These are phyloP conservation scores for Chanos chanos DNA, from an alignment of 2,797 vertebrate species.

Conservation along the genomic window DNA sequence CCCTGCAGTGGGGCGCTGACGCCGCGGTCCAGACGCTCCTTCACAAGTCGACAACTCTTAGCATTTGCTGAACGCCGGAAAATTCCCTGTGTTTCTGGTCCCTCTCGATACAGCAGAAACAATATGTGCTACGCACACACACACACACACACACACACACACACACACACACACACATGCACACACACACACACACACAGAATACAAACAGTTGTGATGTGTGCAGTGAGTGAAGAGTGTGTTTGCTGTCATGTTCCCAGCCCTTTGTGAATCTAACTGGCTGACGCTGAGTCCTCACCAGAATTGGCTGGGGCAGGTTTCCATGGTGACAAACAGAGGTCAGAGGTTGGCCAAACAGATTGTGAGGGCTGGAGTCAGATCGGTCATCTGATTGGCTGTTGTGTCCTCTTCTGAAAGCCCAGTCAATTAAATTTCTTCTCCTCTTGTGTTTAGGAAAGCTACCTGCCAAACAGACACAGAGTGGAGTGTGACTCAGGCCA, in stretches of 20 bases:
- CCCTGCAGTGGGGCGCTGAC: constrained; percentile 63
- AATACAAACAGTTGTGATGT: too few relatives aligned
- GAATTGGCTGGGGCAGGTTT: constrained; percentile 72
- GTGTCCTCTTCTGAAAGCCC: constrained; percentile 69
- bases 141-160: constrained; percentile 1
- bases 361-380: constrained; percentile 53
- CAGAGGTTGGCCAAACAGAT: constrained; percentile 70
- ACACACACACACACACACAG: constrained; percentile 1
- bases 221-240: too few relatives aligned
- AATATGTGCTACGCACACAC: constrained; percentile 66
- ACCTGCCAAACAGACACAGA: constrained; percentile 52
- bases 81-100: constrained; percentile 72
- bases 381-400: constrained; percentile 49
- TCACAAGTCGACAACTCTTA: constrained; percentile 73
- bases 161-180: neutral
- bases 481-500: too few relatives aligned
- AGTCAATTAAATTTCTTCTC: constrained; percentile 74
- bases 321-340: constrained; percentile 68
- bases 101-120: constrained; percentile 69
- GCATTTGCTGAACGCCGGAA: constrained; percentile 78
- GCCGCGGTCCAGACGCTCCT: constrained; percentile 73
- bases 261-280: too few relatives aligned
- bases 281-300: too few relatives aligned
- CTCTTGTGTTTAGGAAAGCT: constrained; percentile 63
- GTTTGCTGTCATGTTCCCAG: too few relatives aligned